Percentiles rank a stretch among this genome's conserved stretches.
Evolutionary conservation across 2,888 invertebrate genomes (phyloP).

Genomic region (Cephonodes hylas): DNA sequence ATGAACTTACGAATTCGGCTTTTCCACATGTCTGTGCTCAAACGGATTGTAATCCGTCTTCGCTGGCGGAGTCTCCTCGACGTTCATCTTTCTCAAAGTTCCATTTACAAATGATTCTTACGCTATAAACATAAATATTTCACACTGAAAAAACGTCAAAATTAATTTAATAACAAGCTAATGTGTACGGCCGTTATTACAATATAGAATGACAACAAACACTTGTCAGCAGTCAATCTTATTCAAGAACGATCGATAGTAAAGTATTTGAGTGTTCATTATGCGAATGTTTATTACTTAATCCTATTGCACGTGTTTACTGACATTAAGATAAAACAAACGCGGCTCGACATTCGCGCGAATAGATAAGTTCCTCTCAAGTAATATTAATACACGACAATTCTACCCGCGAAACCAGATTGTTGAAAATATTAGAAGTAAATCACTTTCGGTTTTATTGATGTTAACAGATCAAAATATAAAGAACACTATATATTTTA

Average conservation of each 20-base stretch:
- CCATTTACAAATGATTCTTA: conserved; percentile 12
- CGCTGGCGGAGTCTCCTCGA: conserved; percentile 29
- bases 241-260: not conserved
- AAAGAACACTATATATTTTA: no score
- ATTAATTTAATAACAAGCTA: conserved; percentile 19
- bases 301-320: not conserved
- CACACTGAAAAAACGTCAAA: not conserved
- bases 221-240: not conserved
- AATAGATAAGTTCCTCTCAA: not conserved
- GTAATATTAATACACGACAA: no score
- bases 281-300: not conserved
- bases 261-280: not conserved
- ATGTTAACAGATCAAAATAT: no score
- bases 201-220: not conserved
- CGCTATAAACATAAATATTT: not conserved
- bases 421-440: no score
- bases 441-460: no score
- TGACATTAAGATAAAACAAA: not conserved
- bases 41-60: conserved; percentile 63
- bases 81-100: conserved; percentile 35
- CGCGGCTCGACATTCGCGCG: not conserved
- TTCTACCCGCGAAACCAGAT: no score
- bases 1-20: conserved; percentile 74
- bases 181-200: not conserved
- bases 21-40: conserved; percentile 66